A percentile compares a stretch with the other conserved stretches of the same genome.
These are phyloP conservation scores for Poecile atricapillus DNA, from an alignment of 2,113 vertebrate species.

Conservation along the genomic window DNA sequence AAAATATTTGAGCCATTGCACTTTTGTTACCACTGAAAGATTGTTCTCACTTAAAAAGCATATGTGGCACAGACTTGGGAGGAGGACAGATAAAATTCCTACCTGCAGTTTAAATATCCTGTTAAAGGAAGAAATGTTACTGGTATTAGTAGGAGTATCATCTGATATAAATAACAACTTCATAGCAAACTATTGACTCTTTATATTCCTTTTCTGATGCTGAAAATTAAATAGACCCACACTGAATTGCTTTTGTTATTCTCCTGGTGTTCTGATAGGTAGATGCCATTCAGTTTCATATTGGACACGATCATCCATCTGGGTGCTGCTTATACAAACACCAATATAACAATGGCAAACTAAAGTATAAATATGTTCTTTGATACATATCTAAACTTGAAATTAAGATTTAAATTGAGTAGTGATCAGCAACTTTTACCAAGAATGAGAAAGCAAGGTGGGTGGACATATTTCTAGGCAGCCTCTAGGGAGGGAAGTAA, in stretches of 20 bases:
- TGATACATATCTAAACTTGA: not conserved
- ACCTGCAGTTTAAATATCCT: not conserved
- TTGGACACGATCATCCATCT: not conserved
- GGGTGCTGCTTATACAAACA: not conserved
- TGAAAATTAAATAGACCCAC: not conserved
- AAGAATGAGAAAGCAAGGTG: not conserved
- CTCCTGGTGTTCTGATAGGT: not conserved
- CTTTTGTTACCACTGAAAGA: not conserved
- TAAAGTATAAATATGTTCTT: not conserved
- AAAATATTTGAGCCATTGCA: rapidly evolving
- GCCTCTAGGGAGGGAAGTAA: constrained; percentile 43
- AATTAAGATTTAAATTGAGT: not conserved
- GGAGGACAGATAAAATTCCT: not conserved
- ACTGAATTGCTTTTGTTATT: not conserved
- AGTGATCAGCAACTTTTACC: not conserved
- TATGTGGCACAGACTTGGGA: not conserved
- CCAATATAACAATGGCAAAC: not conserved
- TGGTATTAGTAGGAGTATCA: not conserved
- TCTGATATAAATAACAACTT: not conserved
- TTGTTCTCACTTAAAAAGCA: not conserved
- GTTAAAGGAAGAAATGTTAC: not conserved
- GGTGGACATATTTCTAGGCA: not conserved
- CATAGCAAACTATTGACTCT: not conserved
- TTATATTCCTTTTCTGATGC: not conserved
- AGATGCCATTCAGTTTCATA: not conserved